phyloP scores from a whole-genome alignment of 2,797 vertebrate species.

The Aulostomus chinensis region DNA sequence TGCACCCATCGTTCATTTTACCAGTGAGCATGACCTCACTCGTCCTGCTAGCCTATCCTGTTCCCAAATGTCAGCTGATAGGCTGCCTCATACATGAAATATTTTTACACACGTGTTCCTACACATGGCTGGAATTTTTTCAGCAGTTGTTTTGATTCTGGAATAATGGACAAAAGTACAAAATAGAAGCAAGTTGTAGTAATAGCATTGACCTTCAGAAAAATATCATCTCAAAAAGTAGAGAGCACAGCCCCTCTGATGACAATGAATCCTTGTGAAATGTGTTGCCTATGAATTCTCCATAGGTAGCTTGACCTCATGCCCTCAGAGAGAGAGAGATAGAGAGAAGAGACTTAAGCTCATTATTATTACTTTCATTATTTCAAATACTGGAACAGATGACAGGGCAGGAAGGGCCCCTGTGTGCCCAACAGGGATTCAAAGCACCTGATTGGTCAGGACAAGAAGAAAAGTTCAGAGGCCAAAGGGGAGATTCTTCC shows the following conservation, averaged over 20 bases:
- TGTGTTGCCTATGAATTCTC: slow-evolving; percentile 56
- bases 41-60: too few species aligned
- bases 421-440: slow-evolving; percentile 54
- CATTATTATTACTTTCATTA: slow-evolving; percentile 75
- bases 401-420: slow-evolving; percentile 68
- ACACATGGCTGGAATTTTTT: too few species aligned
- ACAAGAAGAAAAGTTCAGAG: slow-evolving; percentile 56
- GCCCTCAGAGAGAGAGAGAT: slow-evolving; percentile 48
- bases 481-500: slow-evolving; percentile 73
- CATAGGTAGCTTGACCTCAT: slow-evolving; percentile 69
- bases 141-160: too few species aligned
- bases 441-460: slow-evolving; percentile 66
- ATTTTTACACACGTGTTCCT: too few species aligned
- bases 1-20: too few species aligned
- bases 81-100: too few species aligned
- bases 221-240: too few species aligned
- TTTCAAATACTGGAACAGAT: slow-evolving; percentile 73
- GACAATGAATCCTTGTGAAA: slow-evolving; percentile 30
- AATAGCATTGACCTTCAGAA: too few species aligned
- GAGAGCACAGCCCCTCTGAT: background rate
- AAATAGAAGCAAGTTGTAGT: too few species aligned
- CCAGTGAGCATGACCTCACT: too few species aligned
- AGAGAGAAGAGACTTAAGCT: slow-evolving; percentile 57
- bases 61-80: too few species aligned
- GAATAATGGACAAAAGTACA: too few species aligned